Conservation (phyloP, 2,888 invertebrate genomes). For the Polymixis flavicincta region DNA sequence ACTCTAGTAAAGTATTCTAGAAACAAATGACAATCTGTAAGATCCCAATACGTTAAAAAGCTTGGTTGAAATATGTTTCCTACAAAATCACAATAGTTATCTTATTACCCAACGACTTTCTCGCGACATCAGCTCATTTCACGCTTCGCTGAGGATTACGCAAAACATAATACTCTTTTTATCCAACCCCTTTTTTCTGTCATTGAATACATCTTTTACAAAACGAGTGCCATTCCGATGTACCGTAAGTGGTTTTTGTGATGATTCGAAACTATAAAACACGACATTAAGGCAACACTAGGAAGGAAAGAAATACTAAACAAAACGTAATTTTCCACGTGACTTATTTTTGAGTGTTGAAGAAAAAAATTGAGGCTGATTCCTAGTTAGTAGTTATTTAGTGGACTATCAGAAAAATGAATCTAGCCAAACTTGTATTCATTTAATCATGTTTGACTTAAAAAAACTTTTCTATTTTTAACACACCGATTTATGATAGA, state of each 20-base stretch:
- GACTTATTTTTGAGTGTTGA: no score
- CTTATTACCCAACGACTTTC: conserved; percentile 55
- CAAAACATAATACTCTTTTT: conserved; percentile 70
- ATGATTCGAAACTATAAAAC: conserved; percentile 27
- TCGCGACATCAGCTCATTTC: conserved; percentile 74
- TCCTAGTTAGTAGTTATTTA: no score
- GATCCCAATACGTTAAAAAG: background rate
- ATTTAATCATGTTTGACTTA: background rate
- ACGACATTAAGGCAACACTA: background rate
- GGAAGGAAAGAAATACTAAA: conserved; percentile 2
- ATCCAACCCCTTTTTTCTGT: conserved; percentile 67
- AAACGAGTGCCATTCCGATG: conserved; percentile 40
- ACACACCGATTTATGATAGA: background rate
- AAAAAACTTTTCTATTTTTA: background rate
- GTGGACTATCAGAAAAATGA: background rate
- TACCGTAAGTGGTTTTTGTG: conserved; percentile 58
- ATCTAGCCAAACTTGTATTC: background rate
- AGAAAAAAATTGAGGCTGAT: no score
- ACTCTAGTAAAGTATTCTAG: no score
- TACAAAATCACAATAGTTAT: conserved; percentile 22
- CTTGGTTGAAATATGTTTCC: conserved; percentile 2
- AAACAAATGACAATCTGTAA: background rate
- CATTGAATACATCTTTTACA: conserved; percentile 44
- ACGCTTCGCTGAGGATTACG: conserved; percentile 70
- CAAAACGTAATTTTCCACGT: conserved; percentile 17